Evolutionary conservation across 2,888 invertebrate species (phyloP).

Genomic region (Sycophila texana): DNA sequence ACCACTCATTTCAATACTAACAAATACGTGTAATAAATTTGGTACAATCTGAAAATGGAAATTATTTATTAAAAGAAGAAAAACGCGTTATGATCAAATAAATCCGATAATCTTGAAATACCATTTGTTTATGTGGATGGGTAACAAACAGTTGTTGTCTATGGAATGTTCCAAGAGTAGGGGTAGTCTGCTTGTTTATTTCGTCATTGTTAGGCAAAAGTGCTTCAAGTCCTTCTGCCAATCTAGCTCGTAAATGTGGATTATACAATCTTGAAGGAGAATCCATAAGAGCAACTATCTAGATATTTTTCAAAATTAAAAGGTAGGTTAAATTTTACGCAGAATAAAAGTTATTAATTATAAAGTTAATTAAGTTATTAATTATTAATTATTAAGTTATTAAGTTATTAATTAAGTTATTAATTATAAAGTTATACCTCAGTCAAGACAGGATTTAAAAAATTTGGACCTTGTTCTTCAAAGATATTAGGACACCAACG

Average conservation of each 20-base stretch:
- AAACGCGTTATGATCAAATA: background rate
- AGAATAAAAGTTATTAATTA: slow-evolving; percentile 6
- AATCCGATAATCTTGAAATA: slow-evolving; percentile 62
- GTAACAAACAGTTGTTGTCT: slow-evolving; percentile 85
- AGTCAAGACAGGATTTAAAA: slow-evolving; percentile 84
- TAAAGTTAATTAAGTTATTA: slow-evolving; percentile 14
- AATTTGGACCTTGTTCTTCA: slow-evolving; percentile 81
- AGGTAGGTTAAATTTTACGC: too few relatives aligned
- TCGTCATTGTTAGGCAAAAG: slow-evolving; percentile 86
- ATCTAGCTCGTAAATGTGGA: slow-evolving; percentile 92
- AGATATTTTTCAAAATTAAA: slow-evolving; percentile 38
- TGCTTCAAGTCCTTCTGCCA: slow-evolving; percentile 93
- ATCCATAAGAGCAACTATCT: slow-evolving; percentile 91
- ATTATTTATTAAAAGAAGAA: background rate
- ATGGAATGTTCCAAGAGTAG: slow-evolving; percentile 78
- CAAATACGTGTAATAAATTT: slow-evolving; percentile 92
- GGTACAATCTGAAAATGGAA: slow-evolving; percentile 81
- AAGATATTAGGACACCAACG: slow-evolving; percentile 81
- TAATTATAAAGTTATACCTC: slow-evolving; percentile 74
- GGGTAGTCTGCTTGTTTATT: slow-evolving; percentile 72
- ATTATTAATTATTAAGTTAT: too few relatives aligned
- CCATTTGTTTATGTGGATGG: slow-evolving; percentile 85
- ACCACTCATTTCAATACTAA: slow-evolving; percentile 98
- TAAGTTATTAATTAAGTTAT: slow-evolving; percentile 18
- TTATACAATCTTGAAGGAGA: slow-evolving; percentile 88